Conservation (phyloP, 2,797 vertebrate genomes). For the Alosa sapidissima region DNA sequence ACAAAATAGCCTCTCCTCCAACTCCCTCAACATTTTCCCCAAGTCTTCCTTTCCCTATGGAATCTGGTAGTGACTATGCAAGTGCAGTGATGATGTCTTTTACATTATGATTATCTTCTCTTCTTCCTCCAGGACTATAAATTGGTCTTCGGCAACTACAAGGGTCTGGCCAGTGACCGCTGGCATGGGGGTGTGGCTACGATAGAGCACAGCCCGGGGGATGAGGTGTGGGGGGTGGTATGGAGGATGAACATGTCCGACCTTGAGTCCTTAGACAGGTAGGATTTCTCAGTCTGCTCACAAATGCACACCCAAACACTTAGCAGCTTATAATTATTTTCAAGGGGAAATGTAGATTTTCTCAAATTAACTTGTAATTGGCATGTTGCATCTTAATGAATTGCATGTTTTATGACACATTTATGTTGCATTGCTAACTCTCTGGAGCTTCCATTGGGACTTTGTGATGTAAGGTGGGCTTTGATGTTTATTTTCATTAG, state of each 20-base stretch:
- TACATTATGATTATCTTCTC: background rate
- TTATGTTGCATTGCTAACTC: background rate
- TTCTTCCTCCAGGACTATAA: slow-evolving; percentile 80
- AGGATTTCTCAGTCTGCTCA: slow-evolving; percentile 47
- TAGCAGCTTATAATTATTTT: background rate
- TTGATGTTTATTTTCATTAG: background rate
- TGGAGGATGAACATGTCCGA: slow-evolving; percentile 84
- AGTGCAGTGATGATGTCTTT: background rate
- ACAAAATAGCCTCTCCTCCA: background rate
- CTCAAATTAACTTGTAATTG: background rate
- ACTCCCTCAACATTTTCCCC: background rate
- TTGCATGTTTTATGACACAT: background rate
- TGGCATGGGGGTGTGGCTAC: slow-evolving; percentile 92
- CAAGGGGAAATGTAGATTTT: background rate
- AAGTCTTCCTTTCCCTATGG: background rate
- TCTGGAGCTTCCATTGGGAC: background rate
- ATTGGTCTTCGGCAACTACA: slow-evolving; percentile 85
- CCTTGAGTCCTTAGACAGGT: slow-evolving; percentile 87
- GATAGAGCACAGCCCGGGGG: slow-evolving; percentile 80
- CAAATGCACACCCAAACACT: background rate
- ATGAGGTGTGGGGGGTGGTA: slow-evolving; percentile 90
- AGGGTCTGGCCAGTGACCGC: slow-evolving; percentile 77
- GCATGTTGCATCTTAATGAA: background rate
- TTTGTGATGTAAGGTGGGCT: background rate
- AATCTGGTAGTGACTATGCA: background rate